These are phyloP conservation scores for Euthynnus affinis DNA, from an alignment of 2,797 vertebrate species.

Conservation along the genomic window DNA sequence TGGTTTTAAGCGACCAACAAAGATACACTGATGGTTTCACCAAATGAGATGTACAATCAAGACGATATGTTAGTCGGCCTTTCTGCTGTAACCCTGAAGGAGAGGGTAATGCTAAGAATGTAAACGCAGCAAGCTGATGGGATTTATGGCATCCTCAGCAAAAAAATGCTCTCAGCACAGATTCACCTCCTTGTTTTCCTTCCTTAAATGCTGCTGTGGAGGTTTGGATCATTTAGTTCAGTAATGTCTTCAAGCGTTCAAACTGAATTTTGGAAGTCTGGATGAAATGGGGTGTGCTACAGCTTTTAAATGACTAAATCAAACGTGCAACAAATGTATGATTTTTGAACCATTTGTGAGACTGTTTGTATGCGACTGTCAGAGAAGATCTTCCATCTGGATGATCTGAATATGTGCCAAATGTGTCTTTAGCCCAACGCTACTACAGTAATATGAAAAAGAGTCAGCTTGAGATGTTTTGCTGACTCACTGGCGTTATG, in stretches of 20 bases:
- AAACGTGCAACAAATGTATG: neutral
- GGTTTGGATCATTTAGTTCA: neutral
- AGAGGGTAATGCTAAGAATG: constrained; percentile 71
- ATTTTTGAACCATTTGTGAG: neutral
- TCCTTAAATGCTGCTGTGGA: constrained; percentile 33
- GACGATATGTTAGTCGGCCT: constrained; percentile 24
- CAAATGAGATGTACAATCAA: constrained; percentile 22
- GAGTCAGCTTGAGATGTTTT: neutral
- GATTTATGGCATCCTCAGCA: constrained; percentile 67
- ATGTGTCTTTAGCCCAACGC: neutral
- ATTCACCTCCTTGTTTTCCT: constrained; percentile 64
- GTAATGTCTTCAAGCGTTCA: neutral
- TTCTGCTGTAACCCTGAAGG: constrained; percentile 40
- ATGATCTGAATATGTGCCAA: neutral
- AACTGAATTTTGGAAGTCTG: neutral
- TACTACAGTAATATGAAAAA: neutral
- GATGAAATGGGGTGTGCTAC: neutral
- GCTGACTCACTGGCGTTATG: constrained; percentile 10
- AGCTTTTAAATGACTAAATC: neutral
- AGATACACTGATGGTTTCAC: neutral
- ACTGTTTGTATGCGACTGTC: neutral
- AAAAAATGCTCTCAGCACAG: constrained; percentile 44
- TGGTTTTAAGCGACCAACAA: constrained; percentile 14
- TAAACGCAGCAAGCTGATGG: constrained; percentile 55
- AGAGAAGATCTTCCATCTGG: neutral